Base-by-base conservation (phyloP, 64 coral and sea anemone genomes). In the Montipora cactus region DNA sequence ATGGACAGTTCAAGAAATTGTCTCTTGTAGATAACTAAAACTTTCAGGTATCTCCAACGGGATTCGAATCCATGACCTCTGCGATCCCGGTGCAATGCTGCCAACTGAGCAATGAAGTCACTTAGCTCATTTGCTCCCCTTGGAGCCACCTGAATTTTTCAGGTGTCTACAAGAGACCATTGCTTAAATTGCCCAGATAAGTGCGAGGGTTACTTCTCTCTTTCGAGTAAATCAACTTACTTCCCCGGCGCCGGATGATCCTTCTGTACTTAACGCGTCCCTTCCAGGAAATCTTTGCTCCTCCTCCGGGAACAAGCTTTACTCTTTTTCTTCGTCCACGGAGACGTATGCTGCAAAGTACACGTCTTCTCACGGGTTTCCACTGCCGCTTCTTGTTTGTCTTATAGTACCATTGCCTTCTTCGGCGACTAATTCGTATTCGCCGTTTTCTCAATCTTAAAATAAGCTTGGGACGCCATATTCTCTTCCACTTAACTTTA, bases 161-260 rank as follows among this genome's bases (percentile, higher is more conserved):
- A 37, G 37, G 0, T 37, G 37, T 37, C 37, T 37, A 37, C 37
- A 37, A 0, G 37, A 37, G 37, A 37, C 37, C 37, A 37, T 37
- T 37, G 37, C 37, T 2, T 2, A 37, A 37, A 37, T 37, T 37
- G 37, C 37, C 37, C 37, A 37, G 37, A 37, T 37, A 37, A 37
- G 37, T 37, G 37, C 37, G 37, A 37, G 37, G 37, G 0, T 37
- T 1, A 37, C 37, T 37, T 37, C 1, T 37, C 37, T 37, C 37
- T 37, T 37, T 57, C 53, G 11, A 57, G 53, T 57, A 57, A 57
- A 19, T 68, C 81, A 84, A 84, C 81, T 84, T 46, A 84, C 81
- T 11, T 68, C 66, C 47, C 14, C 45, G 28, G 0, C 28, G 48
- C 13, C 64, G 66, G 8, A 51, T 71, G 66, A 86, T 86, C 66